These are phyloP conservation scores for Cylas formicarius DNA, from an alignment of 1,140 invertebrate genomes.

Conservation along the genomic window DNA sequence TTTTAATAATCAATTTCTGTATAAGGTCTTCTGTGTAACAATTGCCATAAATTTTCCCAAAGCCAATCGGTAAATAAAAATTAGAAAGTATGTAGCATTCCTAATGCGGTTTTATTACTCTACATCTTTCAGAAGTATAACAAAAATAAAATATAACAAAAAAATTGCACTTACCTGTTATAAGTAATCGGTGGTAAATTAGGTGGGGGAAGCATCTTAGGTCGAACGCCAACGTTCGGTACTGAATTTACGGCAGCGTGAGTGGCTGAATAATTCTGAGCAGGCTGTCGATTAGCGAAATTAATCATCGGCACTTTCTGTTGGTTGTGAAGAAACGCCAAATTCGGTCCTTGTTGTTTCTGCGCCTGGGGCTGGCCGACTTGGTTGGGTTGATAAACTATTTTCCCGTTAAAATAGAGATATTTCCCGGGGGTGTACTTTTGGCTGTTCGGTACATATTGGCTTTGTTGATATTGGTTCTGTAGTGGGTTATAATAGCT, in stretches of 20 bases:
- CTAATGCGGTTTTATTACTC: too few species aligned
- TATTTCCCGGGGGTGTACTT: conserved; percentile 5
- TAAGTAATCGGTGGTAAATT: conserved; percentile 4
- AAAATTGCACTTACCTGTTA: conserved; percentile 2
- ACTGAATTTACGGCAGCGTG: too few species aligned
- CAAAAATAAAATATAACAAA: too few species aligned
- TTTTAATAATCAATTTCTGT: too few species aligned
- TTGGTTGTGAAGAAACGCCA: conserved; percentile 12
- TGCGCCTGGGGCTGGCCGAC: conserved; percentile 1
- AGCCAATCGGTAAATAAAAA: too few species aligned
- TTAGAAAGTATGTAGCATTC: too few species aligned
- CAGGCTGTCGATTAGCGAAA: not conserved
- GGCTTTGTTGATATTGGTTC: not conserved
- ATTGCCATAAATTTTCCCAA: too few species aligned
- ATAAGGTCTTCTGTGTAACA: too few species aligned
- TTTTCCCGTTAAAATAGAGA: conserved; percentile 12
- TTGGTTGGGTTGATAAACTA: conserved; percentile 5
- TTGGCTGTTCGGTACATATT: not conserved
- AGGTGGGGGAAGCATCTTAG: not conserved
- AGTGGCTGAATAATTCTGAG: not conserved
- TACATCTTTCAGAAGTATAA: too few species aligned
- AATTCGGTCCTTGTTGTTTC: conserved; percentile 2
- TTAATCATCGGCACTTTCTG: conserved; percentile 12
- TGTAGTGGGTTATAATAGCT: conserved; percentile 6
- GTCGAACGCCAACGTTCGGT: not conserved